Base-by-base conservation (phyloP, 2,797 vertebrate genomes). In the Pelobates cultripes region DNA sequence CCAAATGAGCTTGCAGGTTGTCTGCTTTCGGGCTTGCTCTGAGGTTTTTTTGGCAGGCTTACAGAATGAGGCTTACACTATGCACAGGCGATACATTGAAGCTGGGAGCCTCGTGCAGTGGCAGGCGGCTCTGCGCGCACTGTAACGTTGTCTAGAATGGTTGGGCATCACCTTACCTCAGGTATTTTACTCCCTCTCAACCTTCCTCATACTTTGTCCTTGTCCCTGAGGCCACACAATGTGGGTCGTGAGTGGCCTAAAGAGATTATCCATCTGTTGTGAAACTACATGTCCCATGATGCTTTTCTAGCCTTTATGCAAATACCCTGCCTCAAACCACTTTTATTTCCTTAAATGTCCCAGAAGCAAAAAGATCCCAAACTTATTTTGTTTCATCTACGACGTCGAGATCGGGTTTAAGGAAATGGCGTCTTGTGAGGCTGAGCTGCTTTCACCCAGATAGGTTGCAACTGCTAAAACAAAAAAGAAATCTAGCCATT, bases 391-490 rank as follows among this genome's bases (percentile, higher is more conserved):
- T 90, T 95, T 51, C 10, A 51, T 10, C 5, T 10, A 51, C 3
- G 90, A 93, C 94, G 28, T 91, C 70, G 78, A 47, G 89, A 94
- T 95, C 95, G 96, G 93, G 86, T 91, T 91, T 93, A 94, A 95
- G 95, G 96, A 97, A 96, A 97, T 99, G 97, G 97, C 96, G 94
- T 95, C 94, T 90, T 93, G 83, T 92, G 92, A 94, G 91, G 85
- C 88, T 89, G 89, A 92, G 93, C 92, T 91, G 94, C 92, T 92
- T 86, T 88, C 85, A 40, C 89, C 84, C 85, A 89, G 90, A 84
- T 74, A 73, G 13, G 85, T 88, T 85, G 84, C 85, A 51, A 73
- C 78, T 4, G 77, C 84, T 87, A 85, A 82, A 79, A 85, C 86
- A 83, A 88, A 83, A 82, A 43, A 64, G 67, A 61, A 60, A 12